These are phyloP conservation scores for Glomeris maerens DNA, from an alignment of 1,140 invertebrate species.

Conservation along the genomic window DNA sequence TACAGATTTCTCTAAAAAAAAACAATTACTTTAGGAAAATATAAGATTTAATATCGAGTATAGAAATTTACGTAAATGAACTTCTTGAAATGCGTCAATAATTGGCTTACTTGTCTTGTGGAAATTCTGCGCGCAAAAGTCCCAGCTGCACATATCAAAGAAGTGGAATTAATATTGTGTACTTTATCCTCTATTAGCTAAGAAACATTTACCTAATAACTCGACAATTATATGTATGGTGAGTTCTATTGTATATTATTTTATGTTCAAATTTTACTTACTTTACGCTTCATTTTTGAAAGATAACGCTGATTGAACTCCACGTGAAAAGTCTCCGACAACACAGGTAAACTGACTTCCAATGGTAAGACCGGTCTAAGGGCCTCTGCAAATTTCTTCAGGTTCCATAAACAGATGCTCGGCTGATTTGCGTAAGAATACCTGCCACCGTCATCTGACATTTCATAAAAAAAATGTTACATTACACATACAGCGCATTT, in stretches of 20 bases:
- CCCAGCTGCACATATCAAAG: conserved; percentile 24
- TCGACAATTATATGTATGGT: too few species aligned
- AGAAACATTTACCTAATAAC: too few species aligned
- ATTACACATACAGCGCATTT: neutral
- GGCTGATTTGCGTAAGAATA: conserved; percentile 36
- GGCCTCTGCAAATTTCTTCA: conserved; percentile 40
- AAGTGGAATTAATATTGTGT: conserved; percentile 2
- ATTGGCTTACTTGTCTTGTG: conserved; percentile 21
- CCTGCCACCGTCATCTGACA: conserved; percentile 42
- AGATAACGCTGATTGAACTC: conserved; percentile 20
- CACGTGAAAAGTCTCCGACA: conserved; percentile 15
- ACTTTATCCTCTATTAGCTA: too few species aligned
- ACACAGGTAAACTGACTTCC: conserved; percentile 17
- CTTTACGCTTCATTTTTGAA: conserved; percentile 24
- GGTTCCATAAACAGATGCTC: conserved; percentile 44
- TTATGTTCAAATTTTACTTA: too few species aligned
- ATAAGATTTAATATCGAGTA: too few species aligned
- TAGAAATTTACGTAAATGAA: too few species aligned
- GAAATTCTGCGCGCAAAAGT: conserved; percentile 18
- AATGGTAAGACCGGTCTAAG: conserved; percentile 36
- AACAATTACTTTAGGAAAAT: too few species aligned
- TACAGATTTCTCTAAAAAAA: too few species aligned
- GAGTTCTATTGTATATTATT: too few species aligned
- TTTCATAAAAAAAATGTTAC: neutral
- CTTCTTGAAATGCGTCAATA: too few species aligned